These are phyloP conservation scores for Setipinna tenuifilis DNA, from an alignment of 2,797 vertebrate species.

Conservation along the genomic window DNA sequence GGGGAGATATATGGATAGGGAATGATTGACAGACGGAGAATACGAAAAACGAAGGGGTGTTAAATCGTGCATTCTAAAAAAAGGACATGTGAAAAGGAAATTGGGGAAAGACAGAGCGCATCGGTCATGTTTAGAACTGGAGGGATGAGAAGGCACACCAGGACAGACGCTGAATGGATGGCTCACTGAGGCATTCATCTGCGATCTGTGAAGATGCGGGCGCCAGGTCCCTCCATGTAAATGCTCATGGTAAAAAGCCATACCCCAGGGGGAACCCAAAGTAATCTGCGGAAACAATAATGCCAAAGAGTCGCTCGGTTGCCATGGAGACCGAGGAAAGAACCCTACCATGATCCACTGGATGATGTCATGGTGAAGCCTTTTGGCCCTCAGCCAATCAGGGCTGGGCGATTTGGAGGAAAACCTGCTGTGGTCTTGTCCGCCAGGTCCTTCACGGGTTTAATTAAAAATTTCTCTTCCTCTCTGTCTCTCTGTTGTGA, in stretches of 20 bases:
- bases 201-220: not conserved
- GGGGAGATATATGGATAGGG: constrained; percentile 16
- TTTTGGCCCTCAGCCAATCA: constrained; percentile 61
- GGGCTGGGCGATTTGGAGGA: constrained; percentile 35
- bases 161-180: constrained; percentile 32
- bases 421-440: constrained; percentile 37
- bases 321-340: constrained; percentile 70
- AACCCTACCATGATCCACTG: constrained; percentile 59
- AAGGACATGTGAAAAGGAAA: not conserved
- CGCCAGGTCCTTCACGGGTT: constrained; percentile 32
- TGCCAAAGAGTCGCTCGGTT: constrained; percentile 62
- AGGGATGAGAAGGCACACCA: constrained; percentile 23
- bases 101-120: constrained; percentile 9
- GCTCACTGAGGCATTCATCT: constrained; percentile 32
- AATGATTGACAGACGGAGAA: constrained; percentile 12
- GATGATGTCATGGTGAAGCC: constrained; percentile 71
- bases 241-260: constrained; percentile 41
- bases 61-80: constrained; percentile 8
- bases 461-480: constrained; percentile 31
- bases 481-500: constrained; percentile 21
- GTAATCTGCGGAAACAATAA: constrained; percentile 50
- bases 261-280: constrained; percentile 44
- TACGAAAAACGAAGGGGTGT: constrained; percentile 15
- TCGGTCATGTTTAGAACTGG: not conserved
- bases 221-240: constrained; percentile 28